A percentile compares a stretch with the other conserved stretches of the same genome.
Conservation (phyloP, 2,797 vertebrate species). For the Lepus townsendii region DNA sequence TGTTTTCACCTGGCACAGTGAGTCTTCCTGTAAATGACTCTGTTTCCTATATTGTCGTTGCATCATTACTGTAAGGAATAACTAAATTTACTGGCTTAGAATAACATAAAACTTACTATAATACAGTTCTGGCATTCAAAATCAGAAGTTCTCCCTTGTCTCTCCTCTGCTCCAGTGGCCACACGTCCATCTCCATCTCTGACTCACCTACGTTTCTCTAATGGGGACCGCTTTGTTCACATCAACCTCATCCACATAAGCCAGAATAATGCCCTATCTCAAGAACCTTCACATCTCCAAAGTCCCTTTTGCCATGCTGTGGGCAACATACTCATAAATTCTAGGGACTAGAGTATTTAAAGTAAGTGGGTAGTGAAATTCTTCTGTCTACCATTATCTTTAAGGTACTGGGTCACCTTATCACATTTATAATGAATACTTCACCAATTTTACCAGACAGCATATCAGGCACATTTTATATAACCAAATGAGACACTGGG, state of each 20-base stretch:
- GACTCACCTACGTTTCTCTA: not conserved
- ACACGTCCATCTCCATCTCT: not conserved
- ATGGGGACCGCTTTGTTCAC: not conserved
- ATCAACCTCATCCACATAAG: fast-evolving
- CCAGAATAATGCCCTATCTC: not conserved
- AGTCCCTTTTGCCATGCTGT: not conserved
- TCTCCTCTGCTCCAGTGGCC: not conserved
- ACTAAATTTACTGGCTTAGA: not conserved
- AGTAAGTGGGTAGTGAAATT: not conserved
- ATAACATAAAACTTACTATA: not conserved
- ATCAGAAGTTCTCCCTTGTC: not conserved
- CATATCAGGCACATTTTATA: not conserved
- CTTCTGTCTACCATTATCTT: not conserved
- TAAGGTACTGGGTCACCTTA: not conserved
- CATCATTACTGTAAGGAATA: not conserved
- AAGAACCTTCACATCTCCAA: not conserved
- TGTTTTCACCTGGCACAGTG: not conserved
- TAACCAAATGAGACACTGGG: not conserved
- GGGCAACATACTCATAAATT: not conserved
- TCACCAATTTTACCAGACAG: not conserved
- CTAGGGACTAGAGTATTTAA: no score
- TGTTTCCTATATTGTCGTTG: not conserved
- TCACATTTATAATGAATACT: no score
- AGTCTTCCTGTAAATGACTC: not conserved
- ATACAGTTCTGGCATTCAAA: not conserved